Conservation (phyloP, 2,888 invertebrate species). For the Parnassius orleans region DNA sequence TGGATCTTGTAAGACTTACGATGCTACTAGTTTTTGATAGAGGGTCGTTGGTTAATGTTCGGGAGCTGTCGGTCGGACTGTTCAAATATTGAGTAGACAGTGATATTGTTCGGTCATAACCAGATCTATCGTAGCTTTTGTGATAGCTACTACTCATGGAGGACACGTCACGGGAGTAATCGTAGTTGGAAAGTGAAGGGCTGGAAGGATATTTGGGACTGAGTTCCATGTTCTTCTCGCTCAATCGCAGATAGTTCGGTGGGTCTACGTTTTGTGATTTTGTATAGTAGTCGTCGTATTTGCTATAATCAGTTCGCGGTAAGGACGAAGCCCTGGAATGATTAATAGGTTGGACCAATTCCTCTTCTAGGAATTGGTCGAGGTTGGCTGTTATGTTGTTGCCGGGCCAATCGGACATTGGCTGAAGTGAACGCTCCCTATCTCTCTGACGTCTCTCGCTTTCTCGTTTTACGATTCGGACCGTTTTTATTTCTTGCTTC, state of each 20-base stretch:
- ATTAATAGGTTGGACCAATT: slow-evolving; percentile 61
- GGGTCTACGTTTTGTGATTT: slow-evolving; percentile 51
- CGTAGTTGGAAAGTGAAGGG: slow-evolving; percentile 72
- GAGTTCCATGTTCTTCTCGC: slow-evolving; percentile 64
- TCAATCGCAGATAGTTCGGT: slow-evolving; percentile 53
- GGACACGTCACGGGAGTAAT: slow-evolving; percentile 68
- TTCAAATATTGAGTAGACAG: slow-evolving; percentile 71
- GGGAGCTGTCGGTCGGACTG: slow-evolving; percentile 70
- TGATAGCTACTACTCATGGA: slow-evolving; percentile 69
- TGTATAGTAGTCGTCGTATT: slow-evolving; percentile 61
- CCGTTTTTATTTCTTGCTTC: slow-evolving; percentile 95
- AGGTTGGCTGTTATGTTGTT: slow-evolving; percentile 66
- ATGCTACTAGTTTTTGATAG: slow-evolving; percentile 74
- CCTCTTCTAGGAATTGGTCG: slow-evolving; percentile 75
- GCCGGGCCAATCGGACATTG: slow-evolving; percentile 70
- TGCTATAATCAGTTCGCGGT: slow-evolving; percentile 69
- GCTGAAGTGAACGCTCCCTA: slow-evolving; percentile 84
- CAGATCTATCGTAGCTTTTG: slow-evolving; percentile 62
- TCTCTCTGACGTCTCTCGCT: slow-evolving; percentile 92
- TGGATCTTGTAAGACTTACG: slow-evolving; percentile 66
- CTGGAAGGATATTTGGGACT: slow-evolving; percentile 75
- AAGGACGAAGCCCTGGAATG: slow-evolving; percentile 76
- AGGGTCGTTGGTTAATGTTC: slow-evolving; percentile 72
- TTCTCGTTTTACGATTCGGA: slow-evolving; percentile 95
- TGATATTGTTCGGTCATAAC: slow-evolving; percentile 63